A percentile compares a stretch with the other conserved stretches of the same genome.
phyloP scores from a whole-genome alignment of 2,113 vertebrate species.

The Hydrolagus affinis region DNA sequence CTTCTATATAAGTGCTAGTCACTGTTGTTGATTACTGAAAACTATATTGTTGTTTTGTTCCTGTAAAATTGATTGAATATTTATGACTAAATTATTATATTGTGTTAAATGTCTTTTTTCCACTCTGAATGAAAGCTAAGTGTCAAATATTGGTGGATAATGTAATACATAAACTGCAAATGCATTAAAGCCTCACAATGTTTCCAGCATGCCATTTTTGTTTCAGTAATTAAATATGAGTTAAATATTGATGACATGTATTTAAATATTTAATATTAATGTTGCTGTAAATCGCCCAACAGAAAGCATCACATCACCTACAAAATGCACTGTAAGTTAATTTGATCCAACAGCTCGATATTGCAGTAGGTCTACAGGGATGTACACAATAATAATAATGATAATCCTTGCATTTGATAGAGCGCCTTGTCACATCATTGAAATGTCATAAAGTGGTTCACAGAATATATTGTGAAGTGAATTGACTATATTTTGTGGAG shows the following conservation, averaged over 20 bases:
- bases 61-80: too few relatives aligned
- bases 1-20: too few relatives aligned
- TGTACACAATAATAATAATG: neutral
- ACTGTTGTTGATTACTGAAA: too few relatives aligned
- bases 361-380: neutral
- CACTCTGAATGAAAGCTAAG: neutral
- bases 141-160: neutral
- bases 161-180: neutral
- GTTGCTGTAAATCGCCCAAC: neutral
- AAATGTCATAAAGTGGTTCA: too few relatives aligned
- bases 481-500: too few relatives aligned
- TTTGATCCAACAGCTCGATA: neutral
- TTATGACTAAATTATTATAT: too few relatives aligned
- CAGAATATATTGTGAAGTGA: too few relatives aligned
- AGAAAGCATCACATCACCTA: neutral
- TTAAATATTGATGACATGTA: neutral
- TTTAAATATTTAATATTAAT: conserved; percentile 16
- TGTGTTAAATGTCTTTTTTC: neutral
- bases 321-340: neutral
- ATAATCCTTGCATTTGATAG: too few relatives aligned
- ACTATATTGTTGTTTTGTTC: too few relatives aligned
- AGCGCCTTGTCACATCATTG: too few relatives aligned
- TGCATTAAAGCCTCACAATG: neutral
- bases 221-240: neutral
- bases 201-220: neutral